Evolutionary conservation across 2,113 vertebrate genomes (phyloP).

Genomic region (Proteles cristata): DNA sequence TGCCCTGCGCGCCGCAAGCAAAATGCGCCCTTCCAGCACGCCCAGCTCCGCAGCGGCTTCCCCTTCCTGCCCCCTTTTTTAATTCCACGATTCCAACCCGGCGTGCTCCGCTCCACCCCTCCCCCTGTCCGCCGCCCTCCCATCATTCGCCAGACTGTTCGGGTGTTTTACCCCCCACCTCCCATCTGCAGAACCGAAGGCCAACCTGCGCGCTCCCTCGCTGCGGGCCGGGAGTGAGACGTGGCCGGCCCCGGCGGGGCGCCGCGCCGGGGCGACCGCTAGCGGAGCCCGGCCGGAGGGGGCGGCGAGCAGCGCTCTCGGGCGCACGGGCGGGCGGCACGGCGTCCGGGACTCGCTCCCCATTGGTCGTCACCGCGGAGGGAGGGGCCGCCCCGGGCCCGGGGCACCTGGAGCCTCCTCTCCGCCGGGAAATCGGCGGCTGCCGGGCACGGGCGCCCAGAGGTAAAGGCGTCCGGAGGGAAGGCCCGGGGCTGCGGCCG

Average conservation of each 20-base stretch:
- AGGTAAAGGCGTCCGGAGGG: constrained; percentile 67
- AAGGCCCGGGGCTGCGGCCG: constrained; percentile 58
- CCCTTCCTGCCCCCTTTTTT: background rate
- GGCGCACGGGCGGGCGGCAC: constrained; percentile 67
- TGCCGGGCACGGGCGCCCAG: constrained; percentile 75
- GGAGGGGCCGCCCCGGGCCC: constrained; percentile 78
- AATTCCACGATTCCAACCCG: constrained; percentile 37
- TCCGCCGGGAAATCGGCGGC: constrained; percentile 81
- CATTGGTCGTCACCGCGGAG: constrained; percentile 77
- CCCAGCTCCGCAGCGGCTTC: background rate
- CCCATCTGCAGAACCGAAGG: constrained; percentile 59
- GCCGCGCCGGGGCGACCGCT: constrained; percentile 26
- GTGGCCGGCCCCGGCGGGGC: constrained; percentile 74
- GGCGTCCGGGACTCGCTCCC: constrained; percentile 71
- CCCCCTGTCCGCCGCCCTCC: background rate
- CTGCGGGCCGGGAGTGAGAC: constrained; percentile 50
- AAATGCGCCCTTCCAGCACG: constrained; percentile 48
- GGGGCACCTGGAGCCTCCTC: constrained; percentile 83
- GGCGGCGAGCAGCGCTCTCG: constrained; percentile 76
- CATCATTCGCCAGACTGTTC: constrained; percentile 49
- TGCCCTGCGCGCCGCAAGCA: constrained; percentile 71
- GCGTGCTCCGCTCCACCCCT: constrained; percentile 55
- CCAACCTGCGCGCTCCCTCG: constrained; percentile 71
- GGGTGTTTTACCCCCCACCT: background rate
- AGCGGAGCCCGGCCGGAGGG: constrained; percentile 72